Base-by-base conservation (phyloP, 2,113 vertebrate genomes). In the Rhea americana region DNA sequence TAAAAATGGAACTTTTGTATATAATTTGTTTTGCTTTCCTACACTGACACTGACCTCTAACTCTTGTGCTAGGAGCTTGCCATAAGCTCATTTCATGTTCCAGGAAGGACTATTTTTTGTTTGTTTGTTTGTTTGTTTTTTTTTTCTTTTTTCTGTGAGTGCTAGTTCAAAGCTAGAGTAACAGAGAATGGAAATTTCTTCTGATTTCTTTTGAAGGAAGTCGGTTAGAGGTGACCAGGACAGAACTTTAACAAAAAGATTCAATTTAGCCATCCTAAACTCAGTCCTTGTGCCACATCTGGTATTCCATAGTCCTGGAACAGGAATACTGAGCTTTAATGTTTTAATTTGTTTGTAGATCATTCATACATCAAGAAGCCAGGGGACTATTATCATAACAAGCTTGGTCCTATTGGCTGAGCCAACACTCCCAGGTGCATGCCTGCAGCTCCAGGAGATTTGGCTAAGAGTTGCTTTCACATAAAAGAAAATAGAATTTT, bases 391-490 rank as follows among this genome's bases (percentile, higher is more conserved):
- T 81, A 67, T 41, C 77, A 58, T 2, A 8, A 86, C 14, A 61
- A 35, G 53, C 61, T 91, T 56, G 43, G 51, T 68, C 26, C 39
- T 72, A 0, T 87, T 79, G 74, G 59, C 53, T 80, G 67, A 85
- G 79, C 75, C 89, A 96, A 55, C n/a, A 47, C 37, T 93, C 58
- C 87, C 75, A 87, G 89, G 82, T 95, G 73, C 30, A 1, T 53
- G 13, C 75, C 12, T 90, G 62, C 77, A n/a, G 32, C 51, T 56
- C 78, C 70, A 2, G 4, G 32, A 45, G 91, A 45, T 73, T 90
- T 92, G 66, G 28, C 58, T 79, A 66, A 28, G 39, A 83, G 48
- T 39, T 79, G 17, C 15, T 86, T 72, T 65, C 66, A 48, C 4
- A 6, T 67, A 78, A 78, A 41, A 84, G 26, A 50, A 26, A 35